These are phyloP conservation scores for Platorchestia sp. DNA, from an alignment of 1,140 invertebrate species.

Conservation along the genomic window DNA sequence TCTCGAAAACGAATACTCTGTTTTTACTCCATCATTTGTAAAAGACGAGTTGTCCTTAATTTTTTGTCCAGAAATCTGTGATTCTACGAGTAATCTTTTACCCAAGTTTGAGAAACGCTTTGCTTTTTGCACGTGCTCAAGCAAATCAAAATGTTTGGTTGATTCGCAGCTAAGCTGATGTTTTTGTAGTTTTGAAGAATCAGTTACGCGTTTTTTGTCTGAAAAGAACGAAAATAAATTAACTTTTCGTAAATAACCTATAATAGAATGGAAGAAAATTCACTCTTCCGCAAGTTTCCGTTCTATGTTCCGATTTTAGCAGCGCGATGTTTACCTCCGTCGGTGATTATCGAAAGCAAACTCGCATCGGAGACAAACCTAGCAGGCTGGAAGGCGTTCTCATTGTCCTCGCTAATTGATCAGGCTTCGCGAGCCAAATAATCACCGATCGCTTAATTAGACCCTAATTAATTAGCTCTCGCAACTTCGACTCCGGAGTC, in stretches of 20 bases:
- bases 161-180: not conserved
- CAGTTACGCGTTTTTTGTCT: too few relatives aligned
- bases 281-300: not conserved
- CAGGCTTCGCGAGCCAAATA: not conserved
- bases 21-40: not conserved
- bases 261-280: not conserved
- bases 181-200: too few relatives aligned
- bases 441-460: not conserved
- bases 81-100: not conserved
- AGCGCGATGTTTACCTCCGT: not conserved
- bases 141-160: not conserved
- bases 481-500: not conserved
- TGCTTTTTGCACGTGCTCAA: not conserved
- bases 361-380: not conserved
- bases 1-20: not conserved
- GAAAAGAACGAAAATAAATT: too few relatives aligned
- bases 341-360: not conserved
- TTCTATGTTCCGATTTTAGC: not conserved
- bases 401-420: constrained; percentile 1
- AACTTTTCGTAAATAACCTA: not conserved
- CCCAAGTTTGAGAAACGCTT: not conserved
- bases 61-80: not conserved
- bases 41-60: not conserved
- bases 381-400: not conserved
- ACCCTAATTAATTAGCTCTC: not conserved